Base-by-base conservation (phyloP, 2,797 vertebrate species). In the Cyclopterus lumpus region DNA sequence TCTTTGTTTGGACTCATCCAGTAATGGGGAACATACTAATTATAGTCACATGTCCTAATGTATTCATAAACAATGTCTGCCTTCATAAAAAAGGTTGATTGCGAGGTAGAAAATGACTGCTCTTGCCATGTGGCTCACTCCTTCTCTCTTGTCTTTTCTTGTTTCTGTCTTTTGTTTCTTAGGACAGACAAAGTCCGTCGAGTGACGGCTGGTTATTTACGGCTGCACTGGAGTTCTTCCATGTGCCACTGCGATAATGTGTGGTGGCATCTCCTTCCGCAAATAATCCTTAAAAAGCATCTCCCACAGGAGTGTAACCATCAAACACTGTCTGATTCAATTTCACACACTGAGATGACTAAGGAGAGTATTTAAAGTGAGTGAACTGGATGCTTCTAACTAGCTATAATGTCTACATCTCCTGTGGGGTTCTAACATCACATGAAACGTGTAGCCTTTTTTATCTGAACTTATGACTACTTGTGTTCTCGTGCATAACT, bases 1-100 rank as follows among this genome's bases (percentile, higher is more conserved):
- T 79, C 80, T 87, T 82, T 85, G 84, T 91, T 87, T 89, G 63
- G 81, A 79, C 71, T 73, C 71, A 78, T 55, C 65, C 78, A 82
- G 77, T 76, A 83, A 83, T 58, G 62, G 75, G 79, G 72, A 86
- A 82, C 83, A 62, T 69, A 80, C 77, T 88, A 90, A 91, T 90
- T 89, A 92, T 88, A 91, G 84, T 46, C 71, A 38, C 67, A 51
- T 77, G 73, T 83, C 55, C 73, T 83, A 83, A 87, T 90, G 82
- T 76, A 77, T 89, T 88, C 87, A 81, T 76, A 83, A 90, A 90
- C 82, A 87, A 75, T 77, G 84, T 81, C 71, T 73, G 80, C 61
- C 65, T 74, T 83, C 79, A 67, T 75, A 88, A 82, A 88, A 87
- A 79, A 81, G 71, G 85, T 75, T 61, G 70, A 87, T 81, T 79